Evolutionary conservation across 2,113 vertebrate species (phyloP), one percentile per base, ranked within the genome.

Genomic region (Dasyornis broadbenti): DNA sequence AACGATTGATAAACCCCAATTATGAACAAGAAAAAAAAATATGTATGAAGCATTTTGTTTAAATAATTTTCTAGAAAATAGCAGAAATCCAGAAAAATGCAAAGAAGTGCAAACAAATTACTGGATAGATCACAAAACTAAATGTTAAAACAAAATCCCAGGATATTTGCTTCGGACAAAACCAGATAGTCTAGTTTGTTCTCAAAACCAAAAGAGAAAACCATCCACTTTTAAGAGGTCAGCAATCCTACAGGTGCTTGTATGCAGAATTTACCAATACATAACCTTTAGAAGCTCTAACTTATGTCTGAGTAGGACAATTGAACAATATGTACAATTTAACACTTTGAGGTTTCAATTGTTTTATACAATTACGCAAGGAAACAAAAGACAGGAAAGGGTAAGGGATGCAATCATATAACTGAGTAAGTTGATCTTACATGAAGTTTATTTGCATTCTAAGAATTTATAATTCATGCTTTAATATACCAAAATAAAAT

Each of bases 321-420:
- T 0, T 76, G 53, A 91, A 61, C 39, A 66, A 19, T 12, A 82
- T 3, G 45, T 19, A 71, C 16, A 71, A 66, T 14, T 27, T 56
- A 82, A 61, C 24, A 69, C 31, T 77, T 52, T 8, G 33, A 39
- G 9, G 19, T 6, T 91, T 13, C 21, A 71, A 49, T 2, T 82
- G 9, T 49, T 89, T 81, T 42, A 68, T 9, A 30, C 15, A 45
- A 45, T 45, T 45, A 20, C 42, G 33, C 49, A 84, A 72, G 27
- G 33, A 64, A 86, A 52, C 11, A 31, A 31, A 45, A 77, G 13
- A 52, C 33, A 59, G 39, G 26, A 64, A 68, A 83, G 39, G 2
- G 8, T 56, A 69, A 69, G 0, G 5, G 20, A 60, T 21, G 57
- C 11, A 70, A 24, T 16, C n/a, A 26, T 4, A 0, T 10, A 70